A percentile compares a stretch with the other conserved stretches of the same genome.
phyloP scores from a whole-genome alignment of 2,797 vertebrate species.

The Acanthurus lineatus region DNA sequence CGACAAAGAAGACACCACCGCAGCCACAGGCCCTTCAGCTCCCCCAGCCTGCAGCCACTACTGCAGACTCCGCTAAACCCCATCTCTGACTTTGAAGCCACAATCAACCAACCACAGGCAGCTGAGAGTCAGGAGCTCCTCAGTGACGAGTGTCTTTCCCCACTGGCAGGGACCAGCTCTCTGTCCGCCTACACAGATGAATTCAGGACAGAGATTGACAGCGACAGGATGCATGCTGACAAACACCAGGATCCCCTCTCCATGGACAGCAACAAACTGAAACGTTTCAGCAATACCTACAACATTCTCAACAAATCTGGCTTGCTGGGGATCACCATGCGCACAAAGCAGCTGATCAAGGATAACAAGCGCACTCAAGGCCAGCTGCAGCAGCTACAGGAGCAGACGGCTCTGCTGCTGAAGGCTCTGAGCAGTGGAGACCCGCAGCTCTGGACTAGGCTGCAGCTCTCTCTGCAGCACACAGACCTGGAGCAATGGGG shows the following conservation, averaged over 20 bases:
- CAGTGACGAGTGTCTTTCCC: slow-evolving; percentile 35
- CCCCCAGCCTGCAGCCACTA: slow-evolving; percentile 47
- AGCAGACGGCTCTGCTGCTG: slow-evolving; percentile 91
- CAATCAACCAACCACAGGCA: slow-evolving; percentile 31
- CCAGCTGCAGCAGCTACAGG: slow-evolving; percentile 90
- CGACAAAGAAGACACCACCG: slow-evolving; percentile 68
- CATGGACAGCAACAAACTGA: slow-evolving; percentile 82
- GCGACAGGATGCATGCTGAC: slow-evolving; percentile 40
- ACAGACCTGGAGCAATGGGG: slow-evolving; percentile 55
- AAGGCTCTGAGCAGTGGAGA: slow-evolving; percentile 90
- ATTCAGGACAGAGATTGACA: slow-evolving; percentile 39
- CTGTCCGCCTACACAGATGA: slow-evolving; percentile 50
- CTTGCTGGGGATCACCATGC: slow-evolving; percentile 92
- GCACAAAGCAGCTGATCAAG: slow-evolving; percentile 94
- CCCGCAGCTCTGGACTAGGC: slow-evolving; percentile 90
- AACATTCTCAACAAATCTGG: slow-evolving; percentile 91
- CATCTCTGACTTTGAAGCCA: slow-evolving; percentile 44
- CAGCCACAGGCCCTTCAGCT: slow-evolving; percentile 55
- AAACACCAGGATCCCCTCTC: slow-evolving; percentile 59
- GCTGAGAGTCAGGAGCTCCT: slow-evolving; percentile 46
- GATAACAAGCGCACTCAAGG: slow-evolving; percentile 92
- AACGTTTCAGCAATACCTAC: slow-evolving; percentile 94
- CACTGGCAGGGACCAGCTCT: slow-evolving; percentile 41
- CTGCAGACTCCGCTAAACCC: slow-evolving; percentile 40
- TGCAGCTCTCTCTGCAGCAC: slow-evolving; percentile 88